Evolutionary conservation across 2,113 vertebrate species (phyloP).

Genomic region (Mastomys coucha): DNA sequence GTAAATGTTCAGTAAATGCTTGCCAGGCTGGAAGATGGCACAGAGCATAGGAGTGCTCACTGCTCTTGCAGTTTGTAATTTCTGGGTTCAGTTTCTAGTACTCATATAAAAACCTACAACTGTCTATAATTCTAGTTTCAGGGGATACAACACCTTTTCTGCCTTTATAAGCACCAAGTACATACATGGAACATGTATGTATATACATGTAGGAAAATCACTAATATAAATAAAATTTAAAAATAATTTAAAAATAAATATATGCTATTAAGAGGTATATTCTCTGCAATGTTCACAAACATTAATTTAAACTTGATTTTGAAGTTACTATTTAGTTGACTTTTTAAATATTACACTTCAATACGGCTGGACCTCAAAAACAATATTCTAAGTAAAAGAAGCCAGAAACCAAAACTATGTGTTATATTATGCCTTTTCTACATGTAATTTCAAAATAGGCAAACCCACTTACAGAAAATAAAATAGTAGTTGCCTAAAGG

Average conservation of each 20-base stretch:
- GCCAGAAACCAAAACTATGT: background rate
- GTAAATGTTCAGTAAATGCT: background rate
- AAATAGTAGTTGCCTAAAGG: background rate
- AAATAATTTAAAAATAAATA: background rate
- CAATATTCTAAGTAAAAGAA: background rate
- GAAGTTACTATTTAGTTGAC: slow-evolving; percentile 17
- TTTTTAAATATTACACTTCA: background rate
- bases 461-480: background rate
- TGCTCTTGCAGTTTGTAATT: background rate
- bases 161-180: background rate
- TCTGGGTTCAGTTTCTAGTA: background rate
- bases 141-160: background rate
- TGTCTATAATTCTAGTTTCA: background rate
- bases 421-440: background rate
- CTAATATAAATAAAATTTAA: background rate
- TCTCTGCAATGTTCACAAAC: background rate
- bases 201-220: background rate
- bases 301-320: slow-evolving; percentile 1
- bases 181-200: background rate
- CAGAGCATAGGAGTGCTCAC: background rate
- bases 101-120: background rate
- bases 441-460: background rate
- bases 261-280: background rate
- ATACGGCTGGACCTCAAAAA: background rate
- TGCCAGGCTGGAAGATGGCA: background rate